Base-by-base conservation (phyloP, 1,140 invertebrate genomes). In the Eciton burchellii region DNA sequence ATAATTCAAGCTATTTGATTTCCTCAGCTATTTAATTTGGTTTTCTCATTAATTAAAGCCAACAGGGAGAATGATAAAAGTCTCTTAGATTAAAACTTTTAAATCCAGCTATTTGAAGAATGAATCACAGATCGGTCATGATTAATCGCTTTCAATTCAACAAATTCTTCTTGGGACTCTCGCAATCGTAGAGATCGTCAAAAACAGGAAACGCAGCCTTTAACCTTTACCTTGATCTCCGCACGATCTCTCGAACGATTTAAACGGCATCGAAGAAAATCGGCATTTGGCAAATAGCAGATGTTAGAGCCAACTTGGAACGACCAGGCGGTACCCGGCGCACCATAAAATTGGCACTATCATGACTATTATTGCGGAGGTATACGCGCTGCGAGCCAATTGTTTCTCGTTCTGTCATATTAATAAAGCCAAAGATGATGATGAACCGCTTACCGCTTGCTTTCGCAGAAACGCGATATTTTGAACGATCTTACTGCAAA, bases 141-240 rank as follows among this genome's bases (percentile, higher is more conserved):
- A 5, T 35, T 12, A 4, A 63, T 19, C 35, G 16, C 8, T 52
- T 62, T 65, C 16, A 35, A 49, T 47, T 19, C 47, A 24, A n/a
- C 43, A 19, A 54, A 11, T 43, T 56, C n/a, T 66, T 54, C 26
- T 8, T 0, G 43, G 3, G 24, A 12, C 11, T 24, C 16, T 49
- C 0, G 19, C 6, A 12, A 43, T 66, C 60, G 29, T 26, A 54
- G 29, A 56, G 56, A 45, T 29, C 24, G 47, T 54, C 12, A 52
- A 14, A 21, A 24, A 5, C 6, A 5, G 11, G 16, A 43, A 68
- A 68, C 70, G 49, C 63, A 63, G 26, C 77, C 60, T 76, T 82
- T 82, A 82, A 82, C 81, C 79, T 82, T 84, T 82, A 74, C 79
- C 74, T 84, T 84, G 82, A 70, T 81, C 65, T 68, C 59, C 14